Evolutionary conservation across 2,797 vertebrate species (phyloP).

Genomic region (Enteromius unitaeniatus): DNA sequence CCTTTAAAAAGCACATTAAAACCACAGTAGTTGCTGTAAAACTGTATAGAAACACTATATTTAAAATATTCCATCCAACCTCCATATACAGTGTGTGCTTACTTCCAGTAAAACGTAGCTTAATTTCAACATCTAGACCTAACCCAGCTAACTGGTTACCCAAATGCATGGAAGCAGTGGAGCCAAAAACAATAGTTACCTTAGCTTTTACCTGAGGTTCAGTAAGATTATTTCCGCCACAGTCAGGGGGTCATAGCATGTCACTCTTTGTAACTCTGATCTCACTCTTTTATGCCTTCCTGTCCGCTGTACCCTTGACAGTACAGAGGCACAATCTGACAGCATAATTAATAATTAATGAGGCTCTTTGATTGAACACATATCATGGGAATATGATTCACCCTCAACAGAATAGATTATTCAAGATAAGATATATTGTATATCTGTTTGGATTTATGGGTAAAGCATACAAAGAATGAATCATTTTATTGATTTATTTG

Average conservation of each 20-base stretch:
- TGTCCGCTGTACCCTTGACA: background rate
- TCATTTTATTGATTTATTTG: too few species aligned
- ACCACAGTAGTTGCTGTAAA: background rate
- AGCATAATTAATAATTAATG: slow-evolving; percentile 30
- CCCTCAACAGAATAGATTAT: background rate
- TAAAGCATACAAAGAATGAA: background rate
- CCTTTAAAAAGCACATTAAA: background rate
- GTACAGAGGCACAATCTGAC: background rate
- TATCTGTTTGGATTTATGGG: background rate
- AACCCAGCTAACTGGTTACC: background rate
- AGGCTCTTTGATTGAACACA: background rate
- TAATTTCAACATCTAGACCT: background rate
- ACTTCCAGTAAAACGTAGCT: background rate
- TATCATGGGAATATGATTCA: background rate
- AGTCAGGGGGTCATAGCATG: background rate
- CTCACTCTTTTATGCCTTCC: background rate
- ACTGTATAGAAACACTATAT: background rate
- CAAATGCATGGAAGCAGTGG: background rate
- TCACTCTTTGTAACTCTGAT: background rate
- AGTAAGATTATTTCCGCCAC: background rate
- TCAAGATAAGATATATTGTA: background rate
- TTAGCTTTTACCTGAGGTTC: background rate
- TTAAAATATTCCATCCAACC: background rate
- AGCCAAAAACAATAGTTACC: background rate
- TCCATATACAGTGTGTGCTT: background rate